A percentile compares a stretch with the other conserved stretches of the same genome.
Evolutionary conservation across 1,140 invertebrate genomes (phyloP).

Genomic region (Drosophila carrolli): DNA sequence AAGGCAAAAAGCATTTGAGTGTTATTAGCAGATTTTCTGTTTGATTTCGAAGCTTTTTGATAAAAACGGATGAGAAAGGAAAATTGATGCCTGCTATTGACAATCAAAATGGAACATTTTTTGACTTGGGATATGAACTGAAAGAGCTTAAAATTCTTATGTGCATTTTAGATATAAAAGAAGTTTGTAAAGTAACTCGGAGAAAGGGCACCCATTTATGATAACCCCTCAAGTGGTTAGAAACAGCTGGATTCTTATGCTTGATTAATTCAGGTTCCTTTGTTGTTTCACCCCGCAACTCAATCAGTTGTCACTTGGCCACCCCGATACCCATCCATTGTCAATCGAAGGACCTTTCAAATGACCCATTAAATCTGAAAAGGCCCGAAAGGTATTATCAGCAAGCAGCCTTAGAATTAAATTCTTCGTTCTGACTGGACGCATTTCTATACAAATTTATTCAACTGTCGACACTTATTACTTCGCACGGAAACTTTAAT

Average conservation of each 20-base stretch:
- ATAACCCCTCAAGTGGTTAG: conserved; percentile 2
- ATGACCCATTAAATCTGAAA: neutral
- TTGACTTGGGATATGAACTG: neutral
- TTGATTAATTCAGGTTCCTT: conserved; percentile 6
- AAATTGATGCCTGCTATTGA: conserved; percentile 26
- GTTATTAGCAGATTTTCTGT: conserved; percentile 53
- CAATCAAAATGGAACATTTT: conserved; percentile 10
- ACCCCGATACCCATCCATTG: neutral
- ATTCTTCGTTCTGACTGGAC: neutral
- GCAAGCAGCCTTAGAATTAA: conserved; percentile 2
- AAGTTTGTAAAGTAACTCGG: neutral
- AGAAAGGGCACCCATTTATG: neutral
- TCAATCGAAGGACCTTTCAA: neutral
- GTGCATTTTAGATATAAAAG: neutral
- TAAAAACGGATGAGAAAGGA: conserved; percentile 6
- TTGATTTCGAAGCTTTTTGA: conserved; percentile 31
- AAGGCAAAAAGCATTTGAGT: conserved; percentile 38
- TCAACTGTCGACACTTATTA: neutral
- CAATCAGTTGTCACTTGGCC: neutral
- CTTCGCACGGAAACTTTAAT: conserved; percentile 28
- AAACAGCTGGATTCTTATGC: neutral
- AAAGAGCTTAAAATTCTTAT: neutral
- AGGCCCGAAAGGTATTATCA: conserved; percentile 6
- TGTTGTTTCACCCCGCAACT: neutral
- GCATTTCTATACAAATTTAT: neutral